phyloP scores from a whole-genome alignment of 2,888 invertebrate genomes.

The Lamellibrachia columna region DNA sequence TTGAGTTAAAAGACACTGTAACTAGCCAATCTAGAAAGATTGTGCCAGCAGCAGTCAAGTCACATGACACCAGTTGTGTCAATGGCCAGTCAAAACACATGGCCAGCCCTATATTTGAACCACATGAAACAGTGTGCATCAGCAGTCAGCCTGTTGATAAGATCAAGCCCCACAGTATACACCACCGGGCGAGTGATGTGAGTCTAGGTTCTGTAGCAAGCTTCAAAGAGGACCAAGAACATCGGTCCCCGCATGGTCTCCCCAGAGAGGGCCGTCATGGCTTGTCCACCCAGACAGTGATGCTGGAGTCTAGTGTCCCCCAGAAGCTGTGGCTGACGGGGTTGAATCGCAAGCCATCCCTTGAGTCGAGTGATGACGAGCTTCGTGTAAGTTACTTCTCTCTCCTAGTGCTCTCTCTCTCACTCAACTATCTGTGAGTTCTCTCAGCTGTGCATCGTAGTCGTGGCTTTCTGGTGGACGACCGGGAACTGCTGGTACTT shows the following conservation, averaged over 20 bases:
- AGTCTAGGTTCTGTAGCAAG: background rate
- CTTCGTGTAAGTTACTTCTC: background rate
- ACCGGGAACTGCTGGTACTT: background rate
- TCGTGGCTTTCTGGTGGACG: background rate
- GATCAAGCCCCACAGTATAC: background rate
- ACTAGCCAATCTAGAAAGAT: background rate
- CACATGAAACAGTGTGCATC: background rate
- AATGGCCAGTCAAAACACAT: background rate
- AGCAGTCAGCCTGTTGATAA: background rate
- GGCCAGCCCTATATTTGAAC: background rate
- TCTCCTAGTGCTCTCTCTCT: background rate
- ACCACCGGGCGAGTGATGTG: background rate
- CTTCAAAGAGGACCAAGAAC: background rate
- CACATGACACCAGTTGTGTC: background rate
- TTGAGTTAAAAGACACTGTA: constrained; percentile 1
- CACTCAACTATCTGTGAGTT: background rate
- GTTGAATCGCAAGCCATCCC: background rate
- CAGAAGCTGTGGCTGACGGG: background rate
- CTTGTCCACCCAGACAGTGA: background rate
- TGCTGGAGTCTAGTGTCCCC: background rate
- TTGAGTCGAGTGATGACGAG: constrained; percentile 12
- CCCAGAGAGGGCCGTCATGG: background rate
- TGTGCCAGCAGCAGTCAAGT: background rate
- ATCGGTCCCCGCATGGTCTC: background rate
- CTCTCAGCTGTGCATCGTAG: background rate